Conservation (phyloP, 2,113 vertebrate genomes). For the Pluvianellus socialis region DNA sequence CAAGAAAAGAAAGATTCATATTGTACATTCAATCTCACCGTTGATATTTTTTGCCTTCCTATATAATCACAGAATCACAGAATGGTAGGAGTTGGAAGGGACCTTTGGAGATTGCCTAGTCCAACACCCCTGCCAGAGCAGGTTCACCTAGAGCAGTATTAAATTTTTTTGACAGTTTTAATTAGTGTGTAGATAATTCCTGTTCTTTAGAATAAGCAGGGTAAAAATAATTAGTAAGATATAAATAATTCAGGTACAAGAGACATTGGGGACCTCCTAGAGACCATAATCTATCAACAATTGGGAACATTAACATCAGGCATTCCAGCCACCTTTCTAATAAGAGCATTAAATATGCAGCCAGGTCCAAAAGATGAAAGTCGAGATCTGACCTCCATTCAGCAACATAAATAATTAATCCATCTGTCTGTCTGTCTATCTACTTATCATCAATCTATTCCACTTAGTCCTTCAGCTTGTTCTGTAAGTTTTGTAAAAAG, state of each 20-base stretch:
- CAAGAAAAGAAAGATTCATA: not conserved
- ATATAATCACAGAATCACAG: not conserved
- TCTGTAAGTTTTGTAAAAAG: not conserved
- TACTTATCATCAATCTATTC: not conserved
- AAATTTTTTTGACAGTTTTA: not conserved
- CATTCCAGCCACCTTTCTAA: not conserved
- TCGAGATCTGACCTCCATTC: not conserved
- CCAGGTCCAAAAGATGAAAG: not conserved
- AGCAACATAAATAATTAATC: conserved; percentile 32
- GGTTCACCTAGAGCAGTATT: not conserved
- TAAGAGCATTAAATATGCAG: conserved; percentile 21
- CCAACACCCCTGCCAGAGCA: not conserved
- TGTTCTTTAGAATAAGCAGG: conserved; percentile 12
- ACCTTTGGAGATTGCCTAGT: not conserved
- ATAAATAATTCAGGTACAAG: conserved; percentile 7
- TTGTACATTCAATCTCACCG: not conserved
- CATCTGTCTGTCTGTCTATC: not conserved
- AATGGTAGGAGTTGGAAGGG: not conserved
- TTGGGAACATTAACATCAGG: not conserved
- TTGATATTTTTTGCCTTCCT: not conserved
- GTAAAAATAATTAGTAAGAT: conserved; percentile 8
- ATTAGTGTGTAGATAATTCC: not conserved
- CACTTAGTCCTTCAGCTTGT: not conserved
- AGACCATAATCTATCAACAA: not conserved
- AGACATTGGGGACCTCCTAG: not conserved